Evolutionary conservation across 1,140 invertebrate genomes (phyloP), one percentile per base, ranked within the genome.

Genomic region (Zaprionus africanus): DNA sequence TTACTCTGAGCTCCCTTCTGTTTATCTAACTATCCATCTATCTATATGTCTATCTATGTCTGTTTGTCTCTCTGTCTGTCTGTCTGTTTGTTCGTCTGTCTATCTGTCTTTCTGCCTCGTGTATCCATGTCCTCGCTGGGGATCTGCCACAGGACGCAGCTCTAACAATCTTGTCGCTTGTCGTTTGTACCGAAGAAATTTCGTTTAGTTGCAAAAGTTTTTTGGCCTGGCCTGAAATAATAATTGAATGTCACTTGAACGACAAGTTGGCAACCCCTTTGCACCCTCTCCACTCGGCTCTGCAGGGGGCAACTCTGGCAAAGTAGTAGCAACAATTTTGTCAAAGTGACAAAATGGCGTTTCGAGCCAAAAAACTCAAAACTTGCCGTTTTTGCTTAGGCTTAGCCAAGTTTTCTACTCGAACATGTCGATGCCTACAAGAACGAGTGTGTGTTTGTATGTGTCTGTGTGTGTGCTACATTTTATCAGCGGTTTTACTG

Each of bases 231-330:
- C 70, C 85, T 90, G 85, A 90, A 90, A 90, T 90, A 90, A 90
- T 90, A 90, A 90, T 90, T 90, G 85, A 90, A 90, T 90, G 85
- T 85, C 85, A 90, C 85, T 90, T 90, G 85, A 90, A 90, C 85
- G 85, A 90, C 85, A 90, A 77, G 70, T 87, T 87, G 76, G 62
- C 43, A 49, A 28, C 28, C 59, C 38, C 41, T 49, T 70, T 31
- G 58, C 22, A 34, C 17, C 49, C 36, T n/a, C 49, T 17, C 24
- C 31, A 56, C 31, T 12, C 5, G 7, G 5, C n/a, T 1, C 58
- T 67, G 19, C 24, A 34, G 41, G 63, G 53, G 28, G 41, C 19
- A n/a, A 58, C n/a, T 5, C 46, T 51, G 49, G 58, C 58, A 19
- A 56, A 69, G 78, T 46, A 88, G 73, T 88, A 80, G 65, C 85